phyloP scores from a whole-genome alignment of 2,113 vertebrate species.

The Rhinoderma darwinii region DNA sequence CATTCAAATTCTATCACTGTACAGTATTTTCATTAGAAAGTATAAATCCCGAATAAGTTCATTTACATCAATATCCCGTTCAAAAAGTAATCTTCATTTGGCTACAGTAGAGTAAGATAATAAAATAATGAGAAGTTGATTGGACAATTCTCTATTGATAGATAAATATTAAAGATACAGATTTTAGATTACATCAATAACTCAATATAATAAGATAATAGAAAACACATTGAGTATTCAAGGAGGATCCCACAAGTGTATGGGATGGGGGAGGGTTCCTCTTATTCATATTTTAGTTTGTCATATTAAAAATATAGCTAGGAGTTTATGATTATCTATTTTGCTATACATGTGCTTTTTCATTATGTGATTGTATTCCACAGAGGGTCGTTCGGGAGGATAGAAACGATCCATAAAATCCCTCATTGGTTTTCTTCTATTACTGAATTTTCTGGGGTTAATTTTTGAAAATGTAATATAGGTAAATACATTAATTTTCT shows the following conservation, averaged over 20 bases:
- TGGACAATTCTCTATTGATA: background rate
- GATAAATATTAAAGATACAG: background rate
- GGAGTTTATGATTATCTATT: no score
- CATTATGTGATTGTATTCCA: no score
- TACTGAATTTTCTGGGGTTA: no score
- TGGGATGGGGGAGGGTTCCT: background rate
- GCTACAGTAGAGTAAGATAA: background rate
- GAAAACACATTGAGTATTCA: background rate
- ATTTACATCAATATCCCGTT: background rate
- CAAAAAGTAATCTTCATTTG: background rate
- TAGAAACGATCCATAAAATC: no score
- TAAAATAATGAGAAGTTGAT: background rate
- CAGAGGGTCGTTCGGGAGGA: no score
- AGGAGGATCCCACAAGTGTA: no score
- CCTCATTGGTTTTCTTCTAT: no score
- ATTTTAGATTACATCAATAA: no score
- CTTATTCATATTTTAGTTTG: background rate
- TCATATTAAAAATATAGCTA: background rate
- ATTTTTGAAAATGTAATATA: no score
- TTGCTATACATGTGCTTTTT: no score
- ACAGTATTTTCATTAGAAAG: constrained; percentile 70
- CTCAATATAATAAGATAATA: constrained; percentile 1
- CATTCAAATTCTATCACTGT: constrained; percentile 80
- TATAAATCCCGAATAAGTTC: background rate
- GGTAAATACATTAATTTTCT: no score